Evolutionary conservation across 92 coral and sea anemone species (phyloP).

Genomic region (Palythoa grandis): DNA sequence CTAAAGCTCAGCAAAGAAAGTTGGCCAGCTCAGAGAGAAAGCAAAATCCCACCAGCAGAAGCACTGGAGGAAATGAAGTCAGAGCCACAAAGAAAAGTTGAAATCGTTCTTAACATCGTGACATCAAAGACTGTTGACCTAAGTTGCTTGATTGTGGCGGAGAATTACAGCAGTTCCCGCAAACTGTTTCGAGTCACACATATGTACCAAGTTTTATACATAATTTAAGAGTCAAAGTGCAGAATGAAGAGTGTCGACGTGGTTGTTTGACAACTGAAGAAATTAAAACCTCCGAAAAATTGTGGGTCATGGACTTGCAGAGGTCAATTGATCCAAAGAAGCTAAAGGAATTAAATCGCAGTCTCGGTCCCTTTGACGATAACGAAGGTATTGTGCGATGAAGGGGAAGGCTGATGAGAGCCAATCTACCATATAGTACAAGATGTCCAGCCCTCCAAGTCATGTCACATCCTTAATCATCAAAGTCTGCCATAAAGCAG

Average conservation of each 20-base stretch:
- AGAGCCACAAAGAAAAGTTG: slow-evolving; percentile 1
- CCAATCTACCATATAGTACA: no score
- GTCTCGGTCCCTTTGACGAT: slow-evolving; percentile 45
- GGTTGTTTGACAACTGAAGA: not conserved
- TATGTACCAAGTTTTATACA: slow-evolving; percentile 43
- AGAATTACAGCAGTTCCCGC: slow-evolving; percentile 12
- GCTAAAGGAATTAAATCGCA: no score
- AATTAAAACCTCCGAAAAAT: not conserved
- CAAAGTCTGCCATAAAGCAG: slow-evolving; percentile 34
- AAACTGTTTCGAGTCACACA: slow-evolving; percentile 53
- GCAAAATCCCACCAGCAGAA: not conserved
- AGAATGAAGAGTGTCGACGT: not conserved
- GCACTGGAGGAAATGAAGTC: slow-evolving; percentile 2
- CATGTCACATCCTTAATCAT: slow-evolving; percentile 43
- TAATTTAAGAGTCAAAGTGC: slow-evolving; percentile 18
- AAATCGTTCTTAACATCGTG: not conserved
- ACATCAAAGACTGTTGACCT: not conserved
- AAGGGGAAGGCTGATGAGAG: no score
- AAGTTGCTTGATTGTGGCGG: not conserved
- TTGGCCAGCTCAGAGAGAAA: slow-evolving; percentile 36
- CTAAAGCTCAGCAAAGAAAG: slow-evolving; percentile 10
- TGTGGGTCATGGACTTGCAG: slow-evolving; percentile 38
- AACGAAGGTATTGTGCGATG: slow-evolving; percentile 51
- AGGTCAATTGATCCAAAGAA: not conserved
- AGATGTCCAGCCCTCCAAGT: no score